Percentiles rank a stretch among this genome's conserved stretches.
Evolutionary conservation across 1,140 invertebrate genomes (phyloP).

Genomic region (Thereuonema tuberculata): DNA sequence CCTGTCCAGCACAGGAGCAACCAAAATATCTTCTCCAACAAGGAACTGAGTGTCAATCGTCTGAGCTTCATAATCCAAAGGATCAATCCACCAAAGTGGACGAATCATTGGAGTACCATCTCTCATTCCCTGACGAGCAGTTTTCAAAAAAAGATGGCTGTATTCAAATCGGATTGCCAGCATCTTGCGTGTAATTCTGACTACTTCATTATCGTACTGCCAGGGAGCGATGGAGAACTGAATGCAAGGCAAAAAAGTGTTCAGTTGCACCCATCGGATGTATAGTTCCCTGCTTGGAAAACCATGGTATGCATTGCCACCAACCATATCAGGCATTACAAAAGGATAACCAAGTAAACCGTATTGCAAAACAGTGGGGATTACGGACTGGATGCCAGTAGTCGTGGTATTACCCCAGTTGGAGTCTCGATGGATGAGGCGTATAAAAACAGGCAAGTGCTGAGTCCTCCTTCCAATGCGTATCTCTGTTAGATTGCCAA

Average conservation of each 20-base stretch:
- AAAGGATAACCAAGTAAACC: slow-evolving; percentile 71
- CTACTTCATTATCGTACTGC: slow-evolving; percentile 24
- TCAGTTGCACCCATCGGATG: slow-evolving; percentile 76
- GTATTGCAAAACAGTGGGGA: slow-evolving; percentile 65
- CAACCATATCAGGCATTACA: slow-evolving; percentile 82
- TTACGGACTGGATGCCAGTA: slow-evolving; percentile 58
- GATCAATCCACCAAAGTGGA: background rate
- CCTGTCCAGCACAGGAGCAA: background rate
- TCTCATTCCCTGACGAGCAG: background rate
- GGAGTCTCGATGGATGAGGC: slow-evolving; percentile 76
- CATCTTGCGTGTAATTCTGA: background rate
- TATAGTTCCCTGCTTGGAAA: slow-evolving; percentile 58
- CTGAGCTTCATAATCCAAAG: background rate
- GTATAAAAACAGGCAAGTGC: slow-evolving; percentile 60
- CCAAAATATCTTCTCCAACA: background rate
- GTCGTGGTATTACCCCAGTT: slow-evolving; percentile 60
- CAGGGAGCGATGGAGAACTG: slow-evolving; percentile 81
- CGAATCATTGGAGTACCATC: background rate
- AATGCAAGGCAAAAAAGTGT: slow-evolving; percentile 68
- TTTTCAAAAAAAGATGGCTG: background rate
- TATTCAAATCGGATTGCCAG: background rate
- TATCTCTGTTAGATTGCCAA: slow-evolving; percentile 57
- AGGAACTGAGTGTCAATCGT: background rate
- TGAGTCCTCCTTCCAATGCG: slow-evolving; percentile 52
- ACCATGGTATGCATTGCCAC: slow-evolving; percentile 54